Percentiles rank a stretch among this genome's conserved stretches.
phyloP scores from a whole-genome alignment of 1,140 invertebrate species.

The Apocrypta bakeri region DNA sequence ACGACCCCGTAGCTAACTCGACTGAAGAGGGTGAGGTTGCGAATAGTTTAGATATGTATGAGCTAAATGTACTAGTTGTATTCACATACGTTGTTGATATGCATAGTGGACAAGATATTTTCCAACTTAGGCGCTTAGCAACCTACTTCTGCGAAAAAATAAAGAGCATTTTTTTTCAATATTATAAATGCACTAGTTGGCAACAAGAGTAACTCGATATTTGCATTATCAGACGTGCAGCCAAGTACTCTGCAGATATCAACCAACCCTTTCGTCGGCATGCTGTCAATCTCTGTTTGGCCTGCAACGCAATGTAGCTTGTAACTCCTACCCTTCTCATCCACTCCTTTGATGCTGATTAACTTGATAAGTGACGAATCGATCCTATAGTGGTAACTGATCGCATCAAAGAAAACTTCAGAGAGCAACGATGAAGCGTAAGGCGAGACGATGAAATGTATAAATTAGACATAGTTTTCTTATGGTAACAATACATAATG shows the following conservation, averaged over 20 bases:
- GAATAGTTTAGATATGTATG: not conserved
- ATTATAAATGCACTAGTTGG: not conserved
- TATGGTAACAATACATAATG: too few species aligned
- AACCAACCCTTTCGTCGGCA: slow-evolving; percentile 35
- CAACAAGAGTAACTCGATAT: slow-evolving; percentile 59
- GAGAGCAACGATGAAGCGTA: not conserved
- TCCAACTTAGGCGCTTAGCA: too few species aligned
- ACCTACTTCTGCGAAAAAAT: not conserved
- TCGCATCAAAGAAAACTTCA: too few species aligned
- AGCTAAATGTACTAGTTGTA: not conserved
- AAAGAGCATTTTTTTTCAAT: too few species aligned
- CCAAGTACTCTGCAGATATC: slow-evolving; percentile 27
- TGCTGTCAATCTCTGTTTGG: slow-evolving; percentile 26
- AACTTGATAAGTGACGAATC: too few species aligned
- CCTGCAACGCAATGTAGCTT: not conserved
- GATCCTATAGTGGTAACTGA: too few species aligned
- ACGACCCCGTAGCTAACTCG: slow-evolving; percentile 48
- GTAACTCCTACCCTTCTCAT: too few species aligned
- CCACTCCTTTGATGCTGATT: too few species aligned
- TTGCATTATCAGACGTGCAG: slow-evolving; percentile 53
- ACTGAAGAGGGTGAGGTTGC: not conserved
- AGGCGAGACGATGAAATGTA: too few species aligned
- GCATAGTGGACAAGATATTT: too few species aligned
- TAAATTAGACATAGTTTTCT: too few species aligned
- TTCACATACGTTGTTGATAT: too few species aligned